Conservation (phyloP, 2,113 vertebrate genomes). For the Phaetusa simplex region DNA sequence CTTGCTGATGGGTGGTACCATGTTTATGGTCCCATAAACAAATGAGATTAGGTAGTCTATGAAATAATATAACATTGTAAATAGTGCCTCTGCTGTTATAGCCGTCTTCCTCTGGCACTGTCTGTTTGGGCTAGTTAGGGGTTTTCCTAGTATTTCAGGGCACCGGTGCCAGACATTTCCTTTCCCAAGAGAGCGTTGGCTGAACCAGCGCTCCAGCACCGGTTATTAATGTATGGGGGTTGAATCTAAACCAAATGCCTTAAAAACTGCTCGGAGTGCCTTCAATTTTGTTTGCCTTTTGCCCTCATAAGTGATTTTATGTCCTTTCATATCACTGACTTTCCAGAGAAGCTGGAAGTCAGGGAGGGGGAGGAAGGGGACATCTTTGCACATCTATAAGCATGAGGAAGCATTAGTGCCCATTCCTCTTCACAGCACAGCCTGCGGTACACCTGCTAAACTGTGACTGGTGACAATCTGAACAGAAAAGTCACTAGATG, state of each 20-base stretch:
- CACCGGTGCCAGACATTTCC: not conserved
- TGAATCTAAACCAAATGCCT: not conserved
- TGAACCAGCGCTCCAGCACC: not conserved
- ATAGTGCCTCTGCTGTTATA: not conserved
- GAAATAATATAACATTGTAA: not conserved
- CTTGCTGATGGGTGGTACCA: not conserved
- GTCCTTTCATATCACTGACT: not conserved
- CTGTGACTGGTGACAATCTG: not conserved
- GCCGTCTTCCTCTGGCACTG: not conserved
- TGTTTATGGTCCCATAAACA: not conserved
- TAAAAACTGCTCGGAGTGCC: not conserved
- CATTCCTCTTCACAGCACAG: not conserved
- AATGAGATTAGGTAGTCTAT: not conserved
- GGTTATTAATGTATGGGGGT: fast-evolving
- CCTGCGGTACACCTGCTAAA: not conserved
- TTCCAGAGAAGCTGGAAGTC: not conserved
- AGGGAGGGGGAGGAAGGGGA: not conserved
- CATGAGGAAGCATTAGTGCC: not conserved
- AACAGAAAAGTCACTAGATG: not conserved
- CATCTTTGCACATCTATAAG: not conserved
- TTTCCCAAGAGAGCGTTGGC: not conserved
- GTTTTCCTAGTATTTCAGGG: not conserved
- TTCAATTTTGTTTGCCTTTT: not conserved
- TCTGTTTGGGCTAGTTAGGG: not conserved
- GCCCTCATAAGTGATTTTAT: not conserved